Conservation (phyloP, 2,888 invertebrate genomes). For the Lycophotia porphyrea region DNA sequence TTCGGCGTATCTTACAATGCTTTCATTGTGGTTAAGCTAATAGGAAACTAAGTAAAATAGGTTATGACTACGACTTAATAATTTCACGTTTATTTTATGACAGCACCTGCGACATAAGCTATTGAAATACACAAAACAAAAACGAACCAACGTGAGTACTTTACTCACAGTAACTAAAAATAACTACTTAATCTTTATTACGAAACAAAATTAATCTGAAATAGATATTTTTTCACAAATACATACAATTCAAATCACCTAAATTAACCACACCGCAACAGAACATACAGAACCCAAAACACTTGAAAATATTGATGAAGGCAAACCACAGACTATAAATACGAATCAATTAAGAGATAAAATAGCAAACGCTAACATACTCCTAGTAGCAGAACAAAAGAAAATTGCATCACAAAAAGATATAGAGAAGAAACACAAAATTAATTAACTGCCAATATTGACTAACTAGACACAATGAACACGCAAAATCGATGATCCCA, state of each 20-base stretch:
- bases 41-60: background rate
- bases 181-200: background rate
- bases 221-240: background rate
- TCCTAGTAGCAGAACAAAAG: background rate
- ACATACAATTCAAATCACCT: background rate
- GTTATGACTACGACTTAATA: background rate
- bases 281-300: too few species aligned
- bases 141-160: background rate
- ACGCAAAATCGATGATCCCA: conserved; percentile 40
- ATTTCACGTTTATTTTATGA: background rate
- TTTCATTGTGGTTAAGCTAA: background rate
- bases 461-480: conserved; percentile 26
- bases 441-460: conserved; percentile 1
- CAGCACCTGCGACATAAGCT: background rate
- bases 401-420: background rate
- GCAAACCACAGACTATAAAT: background rate
- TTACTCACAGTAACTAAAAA: background rate
- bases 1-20: background rate
- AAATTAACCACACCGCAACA: background rate
- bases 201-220: background rate
- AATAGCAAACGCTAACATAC: background rate
- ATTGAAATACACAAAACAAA: background rate
- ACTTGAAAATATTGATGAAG: background rate
- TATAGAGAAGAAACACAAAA: background rate
- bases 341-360: background rate